A percentile compares a stretch with the other conserved stretches of the same genome.
Evolutionary conservation across 1,140 invertebrate genomes (phyloP).

Genomic region (Bombus confusus): DNA sequence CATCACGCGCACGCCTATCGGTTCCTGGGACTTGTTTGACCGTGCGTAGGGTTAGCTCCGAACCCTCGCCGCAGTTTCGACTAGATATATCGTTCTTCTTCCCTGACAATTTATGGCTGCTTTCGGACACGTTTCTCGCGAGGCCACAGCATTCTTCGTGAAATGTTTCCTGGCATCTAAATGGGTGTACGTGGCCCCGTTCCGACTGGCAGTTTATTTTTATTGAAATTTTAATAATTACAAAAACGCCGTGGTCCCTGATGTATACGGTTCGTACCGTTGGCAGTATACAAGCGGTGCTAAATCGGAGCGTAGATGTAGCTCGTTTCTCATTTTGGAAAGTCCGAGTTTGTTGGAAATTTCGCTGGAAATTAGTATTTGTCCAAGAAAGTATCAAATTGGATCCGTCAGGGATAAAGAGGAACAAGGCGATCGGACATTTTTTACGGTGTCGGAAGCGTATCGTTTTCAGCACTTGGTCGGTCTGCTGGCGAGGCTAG

Average conservation of each 20-base stretch:
- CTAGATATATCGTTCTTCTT: constrained; percentile 11
- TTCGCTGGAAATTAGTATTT: no score
- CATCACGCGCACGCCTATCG: constrained; percentile 29
- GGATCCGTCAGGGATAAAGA: not conserved
- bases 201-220: not conserved
- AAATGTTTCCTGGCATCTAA: not conserved
- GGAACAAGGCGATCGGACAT: not conserved
- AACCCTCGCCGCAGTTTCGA: not conserved
- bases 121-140: not conserved
- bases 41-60: not conserved
- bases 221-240: not conserved
- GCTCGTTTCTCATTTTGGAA: no score
- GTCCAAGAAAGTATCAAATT: not conserved
- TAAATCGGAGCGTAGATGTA: no score
- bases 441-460: not conserved
- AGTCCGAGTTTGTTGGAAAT: no score
- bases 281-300: no score
- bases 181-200: not conserved
- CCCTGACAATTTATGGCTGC: not conserved
- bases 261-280: no score
- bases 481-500: not conserved
- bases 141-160: not conserved
- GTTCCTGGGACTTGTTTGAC: not conserved
- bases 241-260: not conserved
- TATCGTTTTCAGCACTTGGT: not conserved